These are phyloP conservation scores for Cardiocondyla obscurior DNA, from an alignment of 1,140 invertebrate genomes.

Conservation along the genomic window DNA sequence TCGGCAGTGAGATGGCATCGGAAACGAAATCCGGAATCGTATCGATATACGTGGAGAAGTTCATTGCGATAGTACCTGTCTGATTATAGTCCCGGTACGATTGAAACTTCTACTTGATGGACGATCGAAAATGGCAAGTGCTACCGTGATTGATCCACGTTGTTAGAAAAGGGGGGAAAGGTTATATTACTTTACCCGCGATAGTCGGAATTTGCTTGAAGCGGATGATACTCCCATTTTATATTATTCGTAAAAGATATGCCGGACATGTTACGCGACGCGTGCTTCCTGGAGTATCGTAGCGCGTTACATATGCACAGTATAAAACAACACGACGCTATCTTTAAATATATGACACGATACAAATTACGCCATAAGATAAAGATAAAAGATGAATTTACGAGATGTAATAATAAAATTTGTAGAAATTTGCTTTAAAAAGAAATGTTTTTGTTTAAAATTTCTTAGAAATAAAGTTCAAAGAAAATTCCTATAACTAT, in stretches of 20 bases:
- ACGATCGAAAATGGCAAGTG: not conserved
- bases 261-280: no score
- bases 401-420: not conserved
- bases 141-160: constrained; percentile 25
- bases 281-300: not conserved
- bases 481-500: not conserved
- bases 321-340: not conserved
- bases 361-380: not conserved
- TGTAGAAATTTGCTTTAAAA: not conserved
- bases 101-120: constrained; percentile 21
- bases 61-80: constrained; percentile 25
- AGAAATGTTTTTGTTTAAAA: no score
- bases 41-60: constrained; percentile 6
- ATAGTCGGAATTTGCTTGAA: not conserved
- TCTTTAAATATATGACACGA: not conserved
- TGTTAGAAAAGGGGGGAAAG: not conserved
- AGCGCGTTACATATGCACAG: not conserved
- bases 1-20: not conserved
- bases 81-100: constrained; percentile 27
- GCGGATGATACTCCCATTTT: not conserved
- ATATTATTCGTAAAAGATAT: not conserved
- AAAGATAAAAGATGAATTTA: not conserved
- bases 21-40: not conserved
- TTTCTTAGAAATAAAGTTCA: not conserved
- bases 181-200: constrained; percentile 7